Evolutionary conservation across 2,797 vertebrate species (phyloP), one percentile per base, ranked within the genome.

Genomic region (Bovichtus variegatus): DNA sequence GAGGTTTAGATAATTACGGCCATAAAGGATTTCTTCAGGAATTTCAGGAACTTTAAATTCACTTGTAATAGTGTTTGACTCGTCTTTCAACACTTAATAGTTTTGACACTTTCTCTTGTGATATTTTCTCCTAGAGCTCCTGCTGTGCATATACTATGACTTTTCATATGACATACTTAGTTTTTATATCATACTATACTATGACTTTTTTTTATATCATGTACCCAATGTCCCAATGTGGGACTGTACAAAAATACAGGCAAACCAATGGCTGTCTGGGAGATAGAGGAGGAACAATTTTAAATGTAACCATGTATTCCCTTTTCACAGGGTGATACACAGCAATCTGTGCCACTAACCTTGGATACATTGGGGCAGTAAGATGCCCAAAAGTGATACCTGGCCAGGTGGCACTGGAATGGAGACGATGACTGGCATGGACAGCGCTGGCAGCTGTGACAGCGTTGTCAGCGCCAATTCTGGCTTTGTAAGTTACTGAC

Each of bases 351-450:
- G 50, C 19, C 23, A 19, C 71, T 74, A 43, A 59, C 40, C 12
- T 23, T 46, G 55, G 59, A 81, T 55, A 64, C 69, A 34, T 27
- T 54, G 46, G 74, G 54, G 23, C 25, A 67, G 31, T 84, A 94
- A 87, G 78, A 99, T 98, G 97, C 97, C 96, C 0, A 96, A 93
- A 92, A 96, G 95, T 69, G 96, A 96, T 75, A 95, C 94, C 74
- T 96, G 96, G 95, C 93, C 93, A 78, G 95, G 92, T 46, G 95
- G 91, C 89, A 77, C 88, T 71, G 94, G 93, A 83, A 82, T 92
- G 65, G 95, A 96, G 78, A 89, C 90, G 0, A 85, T 86, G 84
- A 90, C 83, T 8, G 80, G 90, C 44, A 93, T 95, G 88, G 93
- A 95, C 80, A 95, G 91, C 27, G 67, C 92, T 27, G 92, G 96